These are phyloP conservation scores for Brachionichthys hirsutus DNA, from an alignment of 2,113 vertebrate genomes.

Conservation along the genomic window DNA sequence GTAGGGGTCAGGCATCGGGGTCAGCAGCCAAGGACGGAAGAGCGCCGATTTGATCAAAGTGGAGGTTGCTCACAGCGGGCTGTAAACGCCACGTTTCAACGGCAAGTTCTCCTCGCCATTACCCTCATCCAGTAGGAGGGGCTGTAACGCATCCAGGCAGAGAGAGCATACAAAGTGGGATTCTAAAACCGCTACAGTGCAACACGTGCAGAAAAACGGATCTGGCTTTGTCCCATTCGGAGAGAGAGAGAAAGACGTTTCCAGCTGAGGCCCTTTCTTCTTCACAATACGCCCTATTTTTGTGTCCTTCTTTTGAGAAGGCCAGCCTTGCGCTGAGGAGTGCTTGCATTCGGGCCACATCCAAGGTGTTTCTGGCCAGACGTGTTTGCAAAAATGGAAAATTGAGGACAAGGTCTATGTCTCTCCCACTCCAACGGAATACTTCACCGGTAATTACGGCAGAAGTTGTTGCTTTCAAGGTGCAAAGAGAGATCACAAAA, in stretches of 20 bases:
- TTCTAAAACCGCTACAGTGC: neutral
- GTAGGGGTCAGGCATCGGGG: constrained; percentile 56
- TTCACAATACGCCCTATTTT: constrained; percentile 12
- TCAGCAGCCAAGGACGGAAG: constrained; percentile 65
- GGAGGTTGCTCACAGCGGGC: constrained; percentile 51
- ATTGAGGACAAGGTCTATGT: constrained; percentile 12
- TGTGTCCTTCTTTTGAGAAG: constrained; percentile 3
- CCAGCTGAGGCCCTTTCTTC: constrained; percentile 9
- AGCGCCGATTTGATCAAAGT: constrained; percentile 67
- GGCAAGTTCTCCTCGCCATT: constrained; percentile 43
- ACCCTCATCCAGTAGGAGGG: constrained; percentile 34
- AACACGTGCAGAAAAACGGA: constrained; percentile 16
- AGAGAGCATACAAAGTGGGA: constrained; percentile 5
- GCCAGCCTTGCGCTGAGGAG: constrained; percentile 22
- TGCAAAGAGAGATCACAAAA: neutral
- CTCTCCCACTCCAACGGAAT: neutral
- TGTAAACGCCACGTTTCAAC: constrained; percentile 54
- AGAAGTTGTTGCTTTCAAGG: neutral
- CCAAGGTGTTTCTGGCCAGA: constrained; percentile 17
- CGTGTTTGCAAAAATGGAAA: constrained; percentile 6
- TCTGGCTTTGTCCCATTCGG: constrained; percentile 6
- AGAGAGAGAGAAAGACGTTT: constrained; percentile 15
- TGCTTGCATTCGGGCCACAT: neutral
- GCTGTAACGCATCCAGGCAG: constrained; percentile 25
- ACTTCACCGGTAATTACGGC: neutral